These are phyloP conservation scores for Rhabdomys dilectus DNA, from an alignment of 2,113 vertebrate species.

Conservation along the genomic window DNA sequence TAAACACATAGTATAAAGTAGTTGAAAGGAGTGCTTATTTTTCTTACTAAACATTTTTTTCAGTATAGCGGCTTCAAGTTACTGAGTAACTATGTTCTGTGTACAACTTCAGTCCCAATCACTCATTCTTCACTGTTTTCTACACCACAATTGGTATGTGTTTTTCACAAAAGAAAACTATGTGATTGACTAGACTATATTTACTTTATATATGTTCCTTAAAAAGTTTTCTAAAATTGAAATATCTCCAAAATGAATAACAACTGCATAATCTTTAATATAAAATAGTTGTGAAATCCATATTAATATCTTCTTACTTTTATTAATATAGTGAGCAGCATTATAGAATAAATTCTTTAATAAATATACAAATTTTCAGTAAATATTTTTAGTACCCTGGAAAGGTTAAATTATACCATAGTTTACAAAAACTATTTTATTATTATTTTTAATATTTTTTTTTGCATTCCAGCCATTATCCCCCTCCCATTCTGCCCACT, in stretches of 20 bases:
- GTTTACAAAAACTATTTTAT: background rate
- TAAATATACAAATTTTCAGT: background rate
- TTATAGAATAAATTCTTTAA: background rate
- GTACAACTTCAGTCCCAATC: background rate
- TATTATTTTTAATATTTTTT: too few species aligned
- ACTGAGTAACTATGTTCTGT: background rate
- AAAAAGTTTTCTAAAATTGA: background rate
- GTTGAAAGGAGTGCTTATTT: background rate
- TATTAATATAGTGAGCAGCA: background rate
- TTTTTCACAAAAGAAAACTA: background rate
- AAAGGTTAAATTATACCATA: background rate
- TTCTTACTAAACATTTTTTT: background rate
- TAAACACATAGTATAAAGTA: background rate
- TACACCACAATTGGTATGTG: background rate
- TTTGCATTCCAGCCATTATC: too few species aligned
- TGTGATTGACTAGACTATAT: background rate
- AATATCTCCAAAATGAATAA: background rate
- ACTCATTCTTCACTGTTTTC: background rate
- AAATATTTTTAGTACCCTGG: background rate
- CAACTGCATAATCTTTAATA: background rate
- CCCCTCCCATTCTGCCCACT: too few species aligned
- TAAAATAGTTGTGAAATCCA: background rate
- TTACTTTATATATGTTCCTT: background rate
- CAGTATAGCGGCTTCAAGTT: background rate
- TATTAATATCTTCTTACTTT: background rate